Base-by-base conservation (phyloP, 1,140 invertebrate genomes). In the Drosophila kepulauana region DNA sequence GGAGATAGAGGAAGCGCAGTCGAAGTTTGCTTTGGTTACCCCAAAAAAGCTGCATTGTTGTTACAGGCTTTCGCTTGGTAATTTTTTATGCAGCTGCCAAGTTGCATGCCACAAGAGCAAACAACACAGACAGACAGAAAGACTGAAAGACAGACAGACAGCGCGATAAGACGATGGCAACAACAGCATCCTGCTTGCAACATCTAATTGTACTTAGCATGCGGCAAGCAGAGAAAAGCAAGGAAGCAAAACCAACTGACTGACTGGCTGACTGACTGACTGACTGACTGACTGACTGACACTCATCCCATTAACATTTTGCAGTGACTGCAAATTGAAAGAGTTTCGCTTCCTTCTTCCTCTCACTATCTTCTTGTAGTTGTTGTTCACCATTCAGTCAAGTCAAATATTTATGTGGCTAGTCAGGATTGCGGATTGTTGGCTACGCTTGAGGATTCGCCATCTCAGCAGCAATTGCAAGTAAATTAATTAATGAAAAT, bases 401-500 rank as follows among this genome's bases (percentile, higher is more conserved):
- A 88, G 66, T 79, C 76, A 88, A 88, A 88, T 88, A 89, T 88
- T 88, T 88, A 88, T 88, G 62, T 25, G 52, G 51, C 52, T 58
- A 25, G 71, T 54, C 45, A 64, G 58, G 52, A 70, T 45, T 64
- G 59, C 43, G 51, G 30, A 38, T 38, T 33, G 7, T 8, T 10
- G 35, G 35, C 57, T 59, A 43, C 43, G 56, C 3, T 33, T 41
- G 16, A 58, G 56, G 56, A 64, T 64, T 49, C 51, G 78, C 78
- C 63, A 41, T 56, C 63, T 67, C 65, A 58, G 67, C 52, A 80
- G 35, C 38, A 82, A 80, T 80, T 73, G 77, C 84, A 75, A 84
- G 73, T 81, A 81, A 88, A 88, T 84, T 88, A 88, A 88, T 88
- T 88, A 88, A 88, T 80, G 78, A 73, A 77, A 77, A 76, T 76